phyloP scores from a whole-genome alignment of 1,140 invertebrate genomes.

The Atta colombica region DNA sequence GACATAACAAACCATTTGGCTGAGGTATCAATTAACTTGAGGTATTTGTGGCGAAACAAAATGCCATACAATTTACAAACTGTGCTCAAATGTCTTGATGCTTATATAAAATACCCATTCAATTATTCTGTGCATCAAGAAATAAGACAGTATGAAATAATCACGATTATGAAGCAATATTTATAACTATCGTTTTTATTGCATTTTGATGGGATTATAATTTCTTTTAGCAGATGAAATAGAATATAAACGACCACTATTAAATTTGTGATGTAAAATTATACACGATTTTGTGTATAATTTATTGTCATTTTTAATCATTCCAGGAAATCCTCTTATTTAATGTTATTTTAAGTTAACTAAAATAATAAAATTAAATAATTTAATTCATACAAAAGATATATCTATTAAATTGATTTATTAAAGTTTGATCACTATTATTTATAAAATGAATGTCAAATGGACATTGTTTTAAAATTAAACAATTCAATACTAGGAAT shows the following conservation, averaged over 20 bases:
- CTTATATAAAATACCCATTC: neutral
- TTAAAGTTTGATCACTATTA: no score
- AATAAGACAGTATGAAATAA: neutral
- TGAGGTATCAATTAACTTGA: slow-evolving; percentile 51
- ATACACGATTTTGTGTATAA: no score
- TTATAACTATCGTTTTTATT: neutral
- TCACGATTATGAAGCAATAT: neutral
- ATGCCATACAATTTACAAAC: slow-evolving; percentile 28
- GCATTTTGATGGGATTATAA: neutral
- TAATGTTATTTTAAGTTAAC: no score
- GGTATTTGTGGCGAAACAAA: slow-evolving; percentile 52
- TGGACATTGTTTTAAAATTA: no score
- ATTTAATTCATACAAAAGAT: no score
- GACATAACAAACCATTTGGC: slow-evolving; percentile 66
- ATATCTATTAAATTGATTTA: no score
- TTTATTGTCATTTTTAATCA: no score
- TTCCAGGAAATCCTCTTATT: no score
- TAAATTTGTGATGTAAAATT: no score
- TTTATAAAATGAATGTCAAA: no score
- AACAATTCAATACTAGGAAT: no score
- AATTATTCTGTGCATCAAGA: neutral
- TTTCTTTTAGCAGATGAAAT: neutral
- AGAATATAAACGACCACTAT: neutral
- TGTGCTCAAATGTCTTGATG: neutral
- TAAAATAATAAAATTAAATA: no score